A percentile compares a stretch with the other conserved stretches of the same genome.
Evolutionary conservation across 1,140 invertebrate genomes (phyloP).

Genomic region (Marisa cornuarietis): DNA sequence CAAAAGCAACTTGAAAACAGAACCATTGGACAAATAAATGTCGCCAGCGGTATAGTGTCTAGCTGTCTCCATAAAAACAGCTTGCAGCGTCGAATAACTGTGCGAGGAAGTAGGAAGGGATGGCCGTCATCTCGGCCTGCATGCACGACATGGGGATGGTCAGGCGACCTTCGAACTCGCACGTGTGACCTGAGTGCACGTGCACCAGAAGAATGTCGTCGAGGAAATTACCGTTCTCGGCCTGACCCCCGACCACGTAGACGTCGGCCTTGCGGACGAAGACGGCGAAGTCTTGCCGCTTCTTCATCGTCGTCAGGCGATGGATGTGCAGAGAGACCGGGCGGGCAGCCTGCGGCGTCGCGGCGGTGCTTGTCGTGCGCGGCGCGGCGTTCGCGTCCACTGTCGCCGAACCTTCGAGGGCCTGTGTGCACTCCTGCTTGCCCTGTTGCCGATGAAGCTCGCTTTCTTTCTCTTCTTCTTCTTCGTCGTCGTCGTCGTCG

Average conservation of each 20-base stretch:
- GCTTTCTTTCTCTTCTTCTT: too few relatives aligned
- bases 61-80: constrained; percentile 12
- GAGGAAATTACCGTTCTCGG: constrained; percentile 18
- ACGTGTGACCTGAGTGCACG: background rate
- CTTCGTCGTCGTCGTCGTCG: background rate
- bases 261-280: constrained; percentile 15
- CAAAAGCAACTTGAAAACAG: too few relatives aligned
- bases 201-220: constrained; percentile 20
- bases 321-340: background rate
- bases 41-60: too few relatives aligned
- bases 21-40: too few relatives aligned
- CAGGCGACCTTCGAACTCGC: background rate
- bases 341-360: background rate
- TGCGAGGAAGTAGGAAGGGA: constrained; percentile 15
- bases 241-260: constrained; percentile 20
- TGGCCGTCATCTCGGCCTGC: constrained; percentile 9
- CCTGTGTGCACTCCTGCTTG: too few relatives aligned
- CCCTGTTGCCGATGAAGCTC: too few relatives aligned
- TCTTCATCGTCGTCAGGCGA: constrained; percentile 11
- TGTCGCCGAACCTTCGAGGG: too few relatives aligned
- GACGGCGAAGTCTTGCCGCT: constrained; percentile 18
- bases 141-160: constrained; percentile 19
- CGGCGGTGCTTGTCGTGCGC: background rate
- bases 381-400: too few relatives aligned
- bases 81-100: constrained; percentile 17